These are phyloP conservation scores for Danio jaintianensis DNA, from an alignment of 2,797 vertebrate species.

Conservation along the genomic window DNA sequence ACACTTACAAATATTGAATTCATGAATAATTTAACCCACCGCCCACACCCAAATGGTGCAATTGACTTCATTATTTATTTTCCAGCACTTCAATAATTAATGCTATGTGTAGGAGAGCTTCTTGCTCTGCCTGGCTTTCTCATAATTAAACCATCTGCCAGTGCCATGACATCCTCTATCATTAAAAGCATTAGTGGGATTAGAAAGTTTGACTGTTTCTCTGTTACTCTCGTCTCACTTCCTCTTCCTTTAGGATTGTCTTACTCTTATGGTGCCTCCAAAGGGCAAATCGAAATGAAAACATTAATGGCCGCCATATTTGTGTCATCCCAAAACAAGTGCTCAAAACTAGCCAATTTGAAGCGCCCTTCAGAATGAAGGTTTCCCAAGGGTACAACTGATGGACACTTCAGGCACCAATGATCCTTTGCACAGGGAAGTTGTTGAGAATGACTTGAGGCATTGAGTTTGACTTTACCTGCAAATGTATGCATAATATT, in stretches of 20 bases:
- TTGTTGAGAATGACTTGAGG: too few relatives aligned
- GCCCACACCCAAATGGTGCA: constrained; percentile 76
- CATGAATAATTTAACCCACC: constrained; percentile 80
- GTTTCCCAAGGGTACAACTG: too few relatives aligned
- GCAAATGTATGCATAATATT: too few relatives aligned
- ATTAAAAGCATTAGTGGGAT: constrained; percentile 70
- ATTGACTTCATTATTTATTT: constrained; percentile 80
- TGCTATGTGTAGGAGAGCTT: constrained; percentile 72
- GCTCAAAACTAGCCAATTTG: too few relatives aligned
- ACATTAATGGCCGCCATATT: too few relatives aligned
- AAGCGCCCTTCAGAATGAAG: too few relatives aligned
- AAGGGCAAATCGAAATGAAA: too few relatives aligned
- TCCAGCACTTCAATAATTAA: constrained; percentile 79
- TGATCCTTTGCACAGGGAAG: too few relatives aligned
- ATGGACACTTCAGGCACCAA: too few relatives aligned
- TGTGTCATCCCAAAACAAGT: too few relatives aligned
- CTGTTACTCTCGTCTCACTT: constrained; percentile 24
- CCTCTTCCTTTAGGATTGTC: not conserved
- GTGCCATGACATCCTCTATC: constrained; percentile 70
- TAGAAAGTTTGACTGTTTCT: constrained; percentile 64
- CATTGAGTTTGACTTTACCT: too few relatives aligned
- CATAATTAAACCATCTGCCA: constrained; percentile 75
- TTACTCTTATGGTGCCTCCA: not conserved
- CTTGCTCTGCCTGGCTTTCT: constrained; percentile 71
- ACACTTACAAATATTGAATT: constrained; percentile 80